Evolutionary conservation across 2,888 invertebrate species (phyloP).

Genomic region (Julus scandinavius): DNA sequence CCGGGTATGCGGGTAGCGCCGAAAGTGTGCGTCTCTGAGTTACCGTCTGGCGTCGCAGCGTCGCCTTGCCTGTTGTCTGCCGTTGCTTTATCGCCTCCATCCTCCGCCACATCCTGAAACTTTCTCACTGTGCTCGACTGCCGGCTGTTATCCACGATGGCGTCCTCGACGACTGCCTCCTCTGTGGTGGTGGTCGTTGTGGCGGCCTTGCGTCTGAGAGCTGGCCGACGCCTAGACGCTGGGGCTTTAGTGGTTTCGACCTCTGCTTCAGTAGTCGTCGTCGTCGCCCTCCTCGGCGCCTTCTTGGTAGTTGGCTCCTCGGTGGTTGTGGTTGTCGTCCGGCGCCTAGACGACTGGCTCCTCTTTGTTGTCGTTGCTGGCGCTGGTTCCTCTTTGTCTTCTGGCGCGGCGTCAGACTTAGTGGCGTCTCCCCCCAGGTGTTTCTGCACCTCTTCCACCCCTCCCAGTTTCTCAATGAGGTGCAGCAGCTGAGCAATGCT

Average conservation of each 20-base stretch:
- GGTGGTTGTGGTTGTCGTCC: not conserved
- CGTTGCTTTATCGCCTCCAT: not conserved
- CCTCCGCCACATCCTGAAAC: constrained; percentile 52
- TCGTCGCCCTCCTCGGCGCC: constrained; percentile 48
- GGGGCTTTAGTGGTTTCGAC: constrained; percentile 69
- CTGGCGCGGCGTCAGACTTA: not conserved
- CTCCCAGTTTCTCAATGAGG: constrained; percentile 62
- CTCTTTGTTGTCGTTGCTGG: constrained; percentile 37
- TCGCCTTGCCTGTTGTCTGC: not conserved
- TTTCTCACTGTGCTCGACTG: constrained; percentile 57
- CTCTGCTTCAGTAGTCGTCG: constrained; percentile 66
- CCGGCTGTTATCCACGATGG: constrained; percentile 55
- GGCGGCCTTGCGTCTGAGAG: not conserved
- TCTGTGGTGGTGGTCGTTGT: constrained; percentile 45
- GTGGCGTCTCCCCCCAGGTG: constrained; percentile 67
- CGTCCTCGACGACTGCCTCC: constrained; percentile 48
- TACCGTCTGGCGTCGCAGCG: not conserved
- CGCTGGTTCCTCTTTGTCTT: constrained; percentile 21
- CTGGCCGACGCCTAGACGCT: constrained; percentile 51
- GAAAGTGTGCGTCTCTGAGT: constrained; percentile 52
- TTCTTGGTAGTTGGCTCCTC: constrained; percentile 7
- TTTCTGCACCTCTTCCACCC: constrained; percentile 62
- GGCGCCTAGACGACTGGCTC: not conserved
- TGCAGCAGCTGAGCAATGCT: constrained; percentile 60
- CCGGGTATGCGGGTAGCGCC: constrained; percentile 55